Conservation (phyloP, 2,797 vertebrate genomes). For the Nothura maculosa region DNA sequence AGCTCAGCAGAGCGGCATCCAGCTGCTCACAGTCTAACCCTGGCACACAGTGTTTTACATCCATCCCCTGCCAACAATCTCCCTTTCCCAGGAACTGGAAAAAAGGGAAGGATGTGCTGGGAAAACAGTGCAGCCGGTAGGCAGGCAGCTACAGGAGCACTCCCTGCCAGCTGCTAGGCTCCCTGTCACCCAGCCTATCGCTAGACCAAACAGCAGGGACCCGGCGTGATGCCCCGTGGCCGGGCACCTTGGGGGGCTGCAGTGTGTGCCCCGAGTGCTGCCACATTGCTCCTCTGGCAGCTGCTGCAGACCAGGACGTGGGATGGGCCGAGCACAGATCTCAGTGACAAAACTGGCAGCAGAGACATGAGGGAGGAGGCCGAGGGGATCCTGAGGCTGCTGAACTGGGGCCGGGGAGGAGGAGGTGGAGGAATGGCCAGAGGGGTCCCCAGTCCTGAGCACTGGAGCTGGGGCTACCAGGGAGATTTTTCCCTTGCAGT, state of each 20-base stretch:
- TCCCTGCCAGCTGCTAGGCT: constrained; percentile 85
- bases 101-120: background rate
- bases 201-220: constrained; percentile 94
- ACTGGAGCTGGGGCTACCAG: background rate
- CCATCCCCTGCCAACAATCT: background rate
- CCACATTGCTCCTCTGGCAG: constrained; percentile 61
- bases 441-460: rapidly evolving
- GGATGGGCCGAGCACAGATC: constrained; percentile 72
- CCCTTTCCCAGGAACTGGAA: background rate
- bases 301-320: constrained; percentile 69
- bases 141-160: constrained; percentile 30
- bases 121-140: background rate
- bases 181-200: constrained; percentile 91
- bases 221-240: constrained; percentile 77
- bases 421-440: background rate
- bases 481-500: background rate
- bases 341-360: constrained; percentile 85
- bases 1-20: background rate
- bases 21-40: background rate
- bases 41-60: background rate
- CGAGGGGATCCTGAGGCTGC: constrained; percentile 67
- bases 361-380: constrained; percentile 74
- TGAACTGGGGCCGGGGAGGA: background rate
- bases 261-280: constrained; percentile 64
- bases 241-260: constrained; percentile 52